Percentiles rank a stretch among this genome's conserved stretches.
These are phyloP conservation scores for Lepidurus packardi DNA, from an alignment of 1,140 invertebrate species.

Conservation along the genomic window DNA sequence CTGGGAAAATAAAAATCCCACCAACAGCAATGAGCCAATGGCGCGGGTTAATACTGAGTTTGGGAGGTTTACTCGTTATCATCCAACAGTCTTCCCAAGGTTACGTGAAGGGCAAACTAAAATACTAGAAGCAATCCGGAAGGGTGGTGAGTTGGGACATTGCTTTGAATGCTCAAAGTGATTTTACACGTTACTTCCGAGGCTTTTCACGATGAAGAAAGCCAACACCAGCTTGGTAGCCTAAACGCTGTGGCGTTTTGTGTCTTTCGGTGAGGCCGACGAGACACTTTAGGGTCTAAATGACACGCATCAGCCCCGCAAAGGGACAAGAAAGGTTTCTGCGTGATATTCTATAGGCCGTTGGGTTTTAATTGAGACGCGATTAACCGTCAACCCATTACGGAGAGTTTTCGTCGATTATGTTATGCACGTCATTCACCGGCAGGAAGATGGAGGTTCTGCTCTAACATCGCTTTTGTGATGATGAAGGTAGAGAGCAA, in stretches of 20 bases:
- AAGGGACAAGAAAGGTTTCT: background rate
- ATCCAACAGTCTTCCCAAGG: background rate
- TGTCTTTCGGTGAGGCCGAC: background rate
- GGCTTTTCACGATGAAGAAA: background rate
- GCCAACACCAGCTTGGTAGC: background rate
- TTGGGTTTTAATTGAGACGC: conserved; percentile 5
- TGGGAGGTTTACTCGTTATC: background rate
- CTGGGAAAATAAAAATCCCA: background rate
- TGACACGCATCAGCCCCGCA: background rate
- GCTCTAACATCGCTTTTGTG: conserved; percentile 5
- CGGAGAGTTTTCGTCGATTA: background rate
- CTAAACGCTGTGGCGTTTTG: background rate
- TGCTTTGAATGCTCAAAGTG: background rate
- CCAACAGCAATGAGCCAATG: background rate
- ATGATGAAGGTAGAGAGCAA: background rate
- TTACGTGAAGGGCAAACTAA: background rate
- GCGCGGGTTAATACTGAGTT: background rate
- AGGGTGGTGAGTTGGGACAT: background rate
- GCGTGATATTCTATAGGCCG: background rate
- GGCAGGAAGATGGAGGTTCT: conserved; percentile 2
- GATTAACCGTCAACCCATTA: background rate
- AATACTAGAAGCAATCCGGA: background rate
- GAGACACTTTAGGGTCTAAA: background rate
- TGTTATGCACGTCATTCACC: background rate
- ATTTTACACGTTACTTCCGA: conserved; percentile 1